These are phyloP conservation scores for Nowickia ferox DNA, from an alignment of 2,888 invertebrate species.

Conservation along the genomic window DNA sequence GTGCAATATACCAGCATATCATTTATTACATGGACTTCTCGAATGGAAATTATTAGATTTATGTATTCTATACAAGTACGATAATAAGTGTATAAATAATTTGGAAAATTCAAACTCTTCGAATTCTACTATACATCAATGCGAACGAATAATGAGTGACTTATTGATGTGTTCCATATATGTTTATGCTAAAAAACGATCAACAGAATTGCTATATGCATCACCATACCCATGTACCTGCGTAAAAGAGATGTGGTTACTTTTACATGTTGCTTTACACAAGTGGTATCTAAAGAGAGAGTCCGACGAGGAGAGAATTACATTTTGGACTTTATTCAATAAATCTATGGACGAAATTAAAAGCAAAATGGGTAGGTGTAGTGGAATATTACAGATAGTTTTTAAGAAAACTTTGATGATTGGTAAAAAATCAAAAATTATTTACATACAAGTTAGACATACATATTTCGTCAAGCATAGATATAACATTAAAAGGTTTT, in stretches of 20 bases:
- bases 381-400: neutral
- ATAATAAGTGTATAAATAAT: neutral
- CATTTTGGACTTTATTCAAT: slow-evolving; percentile 84
- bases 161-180: slow-evolving; percentile 76
- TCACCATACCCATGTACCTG: slow-evolving; percentile 86
- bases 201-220: slow-evolving; percentile 82
- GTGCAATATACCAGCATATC: slow-evolving; percentile 80
- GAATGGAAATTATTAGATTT: slow-evolving; percentile 82
- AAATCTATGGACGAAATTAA: slow-evolving; percentile 78
- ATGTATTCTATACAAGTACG: slow-evolving; percentile 76
- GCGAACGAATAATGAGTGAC: slow-evolving; percentile 77
- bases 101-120: slow-evolving; percentile 3
- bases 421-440: no score
- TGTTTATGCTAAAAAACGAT: slow-evolving; percentile 79
- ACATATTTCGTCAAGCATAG: neutral
- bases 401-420: neutral
- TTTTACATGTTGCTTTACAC: slow-evolving; percentile 83
- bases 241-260: slow-evolving; percentile 85
- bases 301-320: slow-evolving; percentile 51
- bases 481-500: neutral
- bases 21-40: slow-evolving; percentile 81
- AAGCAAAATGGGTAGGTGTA: slow-evolving; percentile 72
- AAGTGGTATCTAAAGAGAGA: slow-evolving; percentile 74
- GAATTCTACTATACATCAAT: slow-evolving; percentile 72
- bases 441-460: no score